Evolutionary conservation across 2,888 invertebrate species (phyloP).

Genomic region (Cheilosia pagana): DNA sequence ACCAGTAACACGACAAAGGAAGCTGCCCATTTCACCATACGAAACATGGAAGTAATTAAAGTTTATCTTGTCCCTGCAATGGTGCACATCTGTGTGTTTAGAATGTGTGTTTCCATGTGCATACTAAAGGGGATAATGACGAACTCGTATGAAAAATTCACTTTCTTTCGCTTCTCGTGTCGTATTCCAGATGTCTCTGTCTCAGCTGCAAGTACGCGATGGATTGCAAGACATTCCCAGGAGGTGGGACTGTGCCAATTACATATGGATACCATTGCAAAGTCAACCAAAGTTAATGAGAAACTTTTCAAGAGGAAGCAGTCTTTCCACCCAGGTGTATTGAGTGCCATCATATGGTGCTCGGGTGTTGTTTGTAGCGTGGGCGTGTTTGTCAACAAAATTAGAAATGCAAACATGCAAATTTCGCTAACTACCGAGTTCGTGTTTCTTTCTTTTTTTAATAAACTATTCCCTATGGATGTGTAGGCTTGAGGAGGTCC

Average conservation of each 20-base stretch:
- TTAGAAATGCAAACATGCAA: constrained; percentile 43
- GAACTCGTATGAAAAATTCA: constrained; percentile 23
- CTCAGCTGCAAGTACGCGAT: neutral
- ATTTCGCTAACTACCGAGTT: constrained; percentile 31
- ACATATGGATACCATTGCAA: constrained; percentile 25
- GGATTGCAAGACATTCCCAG: constrained; percentile 7
- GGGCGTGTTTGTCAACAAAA: constrained; percentile 42
- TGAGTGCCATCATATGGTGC: constrained; percentile 1
- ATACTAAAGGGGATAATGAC: constrained; percentile 20
- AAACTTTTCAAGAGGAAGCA: constrained; percentile 13
- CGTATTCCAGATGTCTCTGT: neutral
- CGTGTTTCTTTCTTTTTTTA: constrained; percentile 11
- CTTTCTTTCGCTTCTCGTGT: neutral
- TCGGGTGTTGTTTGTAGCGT: neutral
- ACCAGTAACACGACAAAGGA: constrained; percentile 16
- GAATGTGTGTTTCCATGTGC: neutral
- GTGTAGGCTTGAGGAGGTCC: neutral
- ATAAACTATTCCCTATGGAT: constrained; percentile 24
- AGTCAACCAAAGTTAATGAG: constrained; percentile 42
- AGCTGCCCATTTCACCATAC: constrained; percentile 15
- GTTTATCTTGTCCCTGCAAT: constrained; percentile 30
- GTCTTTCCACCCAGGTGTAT: neutral
- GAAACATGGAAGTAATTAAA: constrained; percentile 54
- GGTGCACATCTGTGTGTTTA: neutral
- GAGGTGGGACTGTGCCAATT: constrained; percentile 8